Conservation (phyloP, 1,140 invertebrate species). For the Aphis craccivora region DNA sequence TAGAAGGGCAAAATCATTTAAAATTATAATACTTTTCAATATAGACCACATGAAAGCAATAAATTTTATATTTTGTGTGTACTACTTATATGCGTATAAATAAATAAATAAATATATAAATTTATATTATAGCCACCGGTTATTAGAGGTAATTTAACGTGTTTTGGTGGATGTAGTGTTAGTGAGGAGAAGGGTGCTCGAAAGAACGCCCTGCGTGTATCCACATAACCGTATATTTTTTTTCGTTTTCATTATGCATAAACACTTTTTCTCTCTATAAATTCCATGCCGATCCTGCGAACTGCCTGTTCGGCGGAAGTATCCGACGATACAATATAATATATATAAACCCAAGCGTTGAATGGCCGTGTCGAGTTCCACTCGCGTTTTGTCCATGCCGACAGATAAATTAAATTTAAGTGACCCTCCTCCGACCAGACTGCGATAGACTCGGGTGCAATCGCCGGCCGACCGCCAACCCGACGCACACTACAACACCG, state of each 20-base stretch:
- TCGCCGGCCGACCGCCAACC: too few species aligned
- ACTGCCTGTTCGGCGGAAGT: neutral
- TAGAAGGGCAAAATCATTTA: neutral
- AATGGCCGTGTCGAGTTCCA: neutral
- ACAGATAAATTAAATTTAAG: conserved; percentile 19
- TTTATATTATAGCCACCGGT: neutral
- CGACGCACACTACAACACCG: neutral
- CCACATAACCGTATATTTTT: neutral
- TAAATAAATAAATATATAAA: neutral
- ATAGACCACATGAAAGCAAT: neutral
- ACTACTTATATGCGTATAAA: neutral
- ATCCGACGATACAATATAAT: neutral
- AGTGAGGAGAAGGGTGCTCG: neutral
- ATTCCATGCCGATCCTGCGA: neutral
- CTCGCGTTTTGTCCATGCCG: neutral
- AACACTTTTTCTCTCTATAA: neutral
- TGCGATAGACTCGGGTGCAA: too few species aligned
- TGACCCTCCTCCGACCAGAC: neutral
- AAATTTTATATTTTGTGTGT: neutral
- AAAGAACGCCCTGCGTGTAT: neutral
- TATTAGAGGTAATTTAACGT: neutral
- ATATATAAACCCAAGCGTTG: neutral
- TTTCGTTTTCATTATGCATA: neutral
- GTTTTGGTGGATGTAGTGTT: too few species aligned
- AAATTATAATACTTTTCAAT: neutral